Evolutionary conservation across 2,888 invertebrate species (phyloP).

Genomic region (Hanleya hanleyi): DNA sequence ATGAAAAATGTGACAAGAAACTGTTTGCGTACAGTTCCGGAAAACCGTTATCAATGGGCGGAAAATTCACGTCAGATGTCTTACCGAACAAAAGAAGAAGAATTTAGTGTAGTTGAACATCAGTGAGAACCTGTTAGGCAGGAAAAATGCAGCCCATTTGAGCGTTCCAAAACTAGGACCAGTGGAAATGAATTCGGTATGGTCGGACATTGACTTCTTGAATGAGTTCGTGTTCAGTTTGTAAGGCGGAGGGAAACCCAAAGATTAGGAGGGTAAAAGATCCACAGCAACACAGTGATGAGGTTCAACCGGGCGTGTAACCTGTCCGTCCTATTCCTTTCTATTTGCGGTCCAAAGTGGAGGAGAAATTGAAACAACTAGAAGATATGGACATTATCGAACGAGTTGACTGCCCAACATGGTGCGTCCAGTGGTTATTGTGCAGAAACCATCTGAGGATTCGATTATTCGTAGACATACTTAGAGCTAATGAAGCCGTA

Average conservation of each 20-base stretch:
- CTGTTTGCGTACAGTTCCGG: slow-evolving; percentile 31
- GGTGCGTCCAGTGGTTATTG: background rate
- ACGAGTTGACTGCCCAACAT: background rate
- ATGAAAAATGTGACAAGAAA: slow-evolving; percentile 9
- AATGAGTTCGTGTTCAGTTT: background rate
- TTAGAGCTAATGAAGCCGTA: background rate
- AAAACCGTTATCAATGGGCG: background rate
- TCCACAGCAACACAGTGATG: background rate
- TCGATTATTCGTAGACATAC: background rate
- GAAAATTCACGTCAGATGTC: slow-evolving; percentile 17
- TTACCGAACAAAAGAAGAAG: background rate
- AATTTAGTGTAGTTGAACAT: slow-evolving; percentile 24
- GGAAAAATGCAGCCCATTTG: background rate
- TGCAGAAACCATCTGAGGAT: background rate
- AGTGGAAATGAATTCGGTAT: background rate
- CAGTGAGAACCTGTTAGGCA: slow-evolving; percentile 8
- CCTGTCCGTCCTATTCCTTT: background rate
- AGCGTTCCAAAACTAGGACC: background rate
- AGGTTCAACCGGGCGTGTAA: background rate
- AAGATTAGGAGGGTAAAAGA: background rate
- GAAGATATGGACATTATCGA: background rate
- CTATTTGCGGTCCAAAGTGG: background rate
- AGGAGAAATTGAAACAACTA: background rate
- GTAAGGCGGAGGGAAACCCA: background rate
- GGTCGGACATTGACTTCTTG: background rate